Conservation (phyloP, 2,113 vertebrate genomes). For the Orientallactaga bullata region DNA sequence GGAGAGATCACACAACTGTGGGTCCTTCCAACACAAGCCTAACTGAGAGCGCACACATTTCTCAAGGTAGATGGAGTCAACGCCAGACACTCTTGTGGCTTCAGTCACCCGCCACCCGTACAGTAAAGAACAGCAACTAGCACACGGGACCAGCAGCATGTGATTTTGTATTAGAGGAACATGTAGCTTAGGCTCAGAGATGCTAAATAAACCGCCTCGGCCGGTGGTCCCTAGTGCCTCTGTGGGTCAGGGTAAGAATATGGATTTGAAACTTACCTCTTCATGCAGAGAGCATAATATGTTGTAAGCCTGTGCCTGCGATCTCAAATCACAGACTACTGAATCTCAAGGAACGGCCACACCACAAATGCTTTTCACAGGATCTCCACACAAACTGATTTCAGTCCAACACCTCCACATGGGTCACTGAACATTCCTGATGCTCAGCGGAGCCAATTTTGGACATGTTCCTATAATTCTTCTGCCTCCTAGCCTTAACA, state of each 20-base stretch:
- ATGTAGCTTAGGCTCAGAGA: neutral
- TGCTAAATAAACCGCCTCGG: neutral
- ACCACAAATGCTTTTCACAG: neutral
- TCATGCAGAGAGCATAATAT: neutral
- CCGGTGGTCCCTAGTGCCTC: neutral
- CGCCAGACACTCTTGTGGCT: rapidly evolving
- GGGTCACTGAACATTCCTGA: neutral
- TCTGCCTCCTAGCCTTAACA: neutral
- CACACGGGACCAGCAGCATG: rapidly evolving
- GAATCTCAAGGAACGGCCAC: neutral
- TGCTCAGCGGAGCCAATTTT: rapidly evolving
- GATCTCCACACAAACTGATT: neutral
- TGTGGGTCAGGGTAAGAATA: neutral
- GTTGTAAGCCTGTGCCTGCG: neutral
- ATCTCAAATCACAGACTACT: neutral
- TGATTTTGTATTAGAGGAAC: neutral
- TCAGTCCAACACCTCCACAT: rapidly evolving
- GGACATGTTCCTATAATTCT: rapidly evolving
- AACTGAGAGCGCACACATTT: neutral
- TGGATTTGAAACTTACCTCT: neutral
- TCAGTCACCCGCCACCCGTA: neutral
- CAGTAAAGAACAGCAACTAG: neutral
- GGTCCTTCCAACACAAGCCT: neutral
- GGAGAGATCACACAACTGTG: no score
- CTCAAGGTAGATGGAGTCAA: rapidly evolving